Evolutionary conservation across 2,888 invertebrate genomes (phyloP), one percentile per base, ranked within the genome.

Genomic region (Cataglyphis altisquamis): DNA sequence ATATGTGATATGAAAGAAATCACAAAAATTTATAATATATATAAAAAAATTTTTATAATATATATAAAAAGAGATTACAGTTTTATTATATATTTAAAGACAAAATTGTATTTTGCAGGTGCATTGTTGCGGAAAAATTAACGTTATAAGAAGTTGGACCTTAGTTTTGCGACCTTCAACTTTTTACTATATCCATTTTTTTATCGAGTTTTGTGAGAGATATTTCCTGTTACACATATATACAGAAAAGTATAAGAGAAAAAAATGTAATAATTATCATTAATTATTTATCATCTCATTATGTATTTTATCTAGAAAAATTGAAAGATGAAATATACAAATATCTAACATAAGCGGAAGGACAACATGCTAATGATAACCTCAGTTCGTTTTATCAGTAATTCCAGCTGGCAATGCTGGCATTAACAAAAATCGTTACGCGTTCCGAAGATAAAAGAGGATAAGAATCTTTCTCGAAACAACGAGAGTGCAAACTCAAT

Each of bases 331-430:
- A 75, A 64, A 64, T 6, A 25, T 36, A 25, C 9, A 25, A 18
- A 29, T 25, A 12, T 39, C 9, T 9, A 39, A 52, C n/a, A 45
- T 45, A 52, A 41, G 25, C 39, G 66, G 29, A 77, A 55, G 4
- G n/a, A 39, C 12, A 77, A 55, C n/a, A 55, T n/a, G 66, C 18
- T 45, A 45, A 41, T 3, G 41, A 45, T 45, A 45, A 45, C 41
- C 39, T 39, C 39, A 6, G 41, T 15, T 15, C 0, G 48, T 66
- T 32, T 32, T 66, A 55, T 55, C 66, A 55, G 29, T 41, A 29
- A 75, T 25, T 64, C 52, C 64, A 66, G 39, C 39, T 77, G 52
- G 55, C 12, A 15, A 41, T 64, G 39, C 39, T 77, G 52, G 66
- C 9, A 15, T 55, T 64, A 18, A 36, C n/a, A 74, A 45, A 73